phyloP scores from a whole-genome alignment of 2,113 vertebrate species.

The Coryphaenoides rupestris region DNA sequence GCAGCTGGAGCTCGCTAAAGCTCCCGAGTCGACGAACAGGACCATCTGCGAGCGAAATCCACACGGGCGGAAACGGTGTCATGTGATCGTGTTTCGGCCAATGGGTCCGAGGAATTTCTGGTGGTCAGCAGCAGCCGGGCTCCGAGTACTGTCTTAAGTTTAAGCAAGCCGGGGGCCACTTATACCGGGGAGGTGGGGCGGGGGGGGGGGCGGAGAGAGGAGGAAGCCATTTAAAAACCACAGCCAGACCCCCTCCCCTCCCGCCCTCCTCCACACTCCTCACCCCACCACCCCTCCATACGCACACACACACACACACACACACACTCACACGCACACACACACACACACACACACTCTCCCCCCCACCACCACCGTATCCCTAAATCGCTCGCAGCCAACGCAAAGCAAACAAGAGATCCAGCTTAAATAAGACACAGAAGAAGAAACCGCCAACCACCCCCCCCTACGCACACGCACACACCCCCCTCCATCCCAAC shows the following conservation, averaged over 20 bases:
- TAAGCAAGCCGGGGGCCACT: constrained; percentile 51
- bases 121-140: constrained; percentile 57
- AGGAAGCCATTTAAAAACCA: constrained; percentile 75
- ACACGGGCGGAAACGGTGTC: constrained; percentile 3
- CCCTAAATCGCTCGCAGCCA: constrained; percentile 12
- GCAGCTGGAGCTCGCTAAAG: constrained; percentile 6
- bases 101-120: constrained; percentile 45
- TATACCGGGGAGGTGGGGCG: constrained; percentile 51
- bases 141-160: constrained; percentile 53
- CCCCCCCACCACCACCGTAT: too few species aligned
- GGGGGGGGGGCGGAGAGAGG: too few species aligned
- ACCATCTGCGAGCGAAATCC: constrained; percentile 22
- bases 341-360: too few species aligned
- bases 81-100: constrained; percentile 29
- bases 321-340: too few species aligned
- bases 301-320: too few species aligned
- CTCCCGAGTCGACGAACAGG: constrained; percentile 21
- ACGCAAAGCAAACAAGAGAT: constrained; percentile 64
- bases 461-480: constrained; percentile 1
- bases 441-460: background rate
- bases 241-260: constrained; percentile 35
- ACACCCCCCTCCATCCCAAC: constrained; percentile 1
- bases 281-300: background rate
- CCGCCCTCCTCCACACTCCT: constrained; percentile 7
- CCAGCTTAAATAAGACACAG: constrained; percentile 52